phyloP scores from a whole-genome alignment of 2,113 vertebrate genomes.

The human region GRCh38 chr16:87781001-87781500 shows the following conservation, averaged over 20 bases:
- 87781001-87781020: background rate
- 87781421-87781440: background rate
- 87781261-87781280: background rate
- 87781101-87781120: background rate
- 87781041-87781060: too few relatives aligned
- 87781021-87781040: too few relatives aligned
- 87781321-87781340: background rate
- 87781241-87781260: background rate
- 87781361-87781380: accelerated
- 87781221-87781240: background rate
- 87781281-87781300: background rate
- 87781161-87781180: too few relatives aligned
- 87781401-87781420: accelerated
- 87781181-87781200: background rate
- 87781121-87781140: background rate
- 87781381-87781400: accelerated
- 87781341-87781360: background rate
- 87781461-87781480: background rate
- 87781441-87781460: background rate
- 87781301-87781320: background rate
- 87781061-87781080: too few relatives aligned
- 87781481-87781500: accelerated
- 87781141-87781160: too few relatives aligned
- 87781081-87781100: background rate
- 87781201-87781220: background rate